phyloP scores from a whole-genome alignment of 2,113 vertebrate genomes.

The Myiozetetes cayanensis region DNA sequence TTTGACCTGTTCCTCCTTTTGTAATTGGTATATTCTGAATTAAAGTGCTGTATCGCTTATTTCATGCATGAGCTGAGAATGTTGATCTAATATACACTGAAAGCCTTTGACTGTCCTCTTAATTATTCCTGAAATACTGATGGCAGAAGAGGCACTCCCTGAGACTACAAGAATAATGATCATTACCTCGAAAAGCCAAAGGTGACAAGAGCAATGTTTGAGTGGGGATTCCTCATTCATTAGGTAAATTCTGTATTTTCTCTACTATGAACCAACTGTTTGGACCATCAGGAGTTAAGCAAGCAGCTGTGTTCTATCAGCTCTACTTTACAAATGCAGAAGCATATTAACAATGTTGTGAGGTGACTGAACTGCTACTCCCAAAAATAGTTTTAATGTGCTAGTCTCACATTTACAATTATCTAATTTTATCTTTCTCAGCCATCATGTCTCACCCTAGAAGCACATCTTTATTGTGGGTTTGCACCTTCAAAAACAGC shows the following conservation, averaged over 20 bases:
- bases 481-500: neutral
- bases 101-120: neutral
- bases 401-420: neutral
- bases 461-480: neutral
- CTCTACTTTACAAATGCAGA: neutral
- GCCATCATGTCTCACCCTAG: neutral
- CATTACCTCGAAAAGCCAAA: neutral
- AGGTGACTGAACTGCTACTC: neutral
- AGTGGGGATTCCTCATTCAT: neutral
- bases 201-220: neutral
- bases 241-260: neutral
- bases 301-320: neutral
- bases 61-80: neutral
- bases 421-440: neutral
- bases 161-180: neutral
- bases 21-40: neutral
- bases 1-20: neutral
- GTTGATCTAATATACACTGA: neutral
- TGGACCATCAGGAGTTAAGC: neutral
- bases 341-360: neutral
- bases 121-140: slow-evolving; percentile 12
- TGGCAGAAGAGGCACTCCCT: neutral
- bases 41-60: neutral
- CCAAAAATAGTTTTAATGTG: neutral
- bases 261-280: neutral